phyloP scores from a whole-genome alignment of 2,113 vertebrate genomes.

The Crotalus viridis region DNA sequence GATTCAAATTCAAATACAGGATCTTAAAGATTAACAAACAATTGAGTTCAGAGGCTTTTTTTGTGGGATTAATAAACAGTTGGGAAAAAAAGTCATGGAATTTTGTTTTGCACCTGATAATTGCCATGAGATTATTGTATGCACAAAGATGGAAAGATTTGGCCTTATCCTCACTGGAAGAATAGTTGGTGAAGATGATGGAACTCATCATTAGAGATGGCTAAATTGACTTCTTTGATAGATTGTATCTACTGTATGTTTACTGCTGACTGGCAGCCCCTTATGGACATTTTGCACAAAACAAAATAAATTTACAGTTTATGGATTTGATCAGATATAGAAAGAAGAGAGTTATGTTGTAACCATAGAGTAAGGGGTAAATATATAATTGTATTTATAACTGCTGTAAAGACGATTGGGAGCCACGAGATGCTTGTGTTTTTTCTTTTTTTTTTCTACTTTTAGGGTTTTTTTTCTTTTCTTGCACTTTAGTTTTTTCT shows the following conservation, averaged over 20 bases:
- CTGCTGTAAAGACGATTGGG: not conserved
- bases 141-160: not conserved
- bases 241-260: no score
- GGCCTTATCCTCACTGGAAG: not conserved
- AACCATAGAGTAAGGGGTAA: not conserved
- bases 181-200: not conserved
- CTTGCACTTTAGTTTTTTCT: not conserved
- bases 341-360: not conserved
- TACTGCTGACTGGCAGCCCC: not conserved
- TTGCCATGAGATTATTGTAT: not conserved
- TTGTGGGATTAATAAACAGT: not conserved
- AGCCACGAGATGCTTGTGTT: not conserved
- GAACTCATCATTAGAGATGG: not conserved
- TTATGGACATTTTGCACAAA: not conserved
- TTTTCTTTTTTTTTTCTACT: not conserved
- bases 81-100: not conserved
- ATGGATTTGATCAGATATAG: not conserved
- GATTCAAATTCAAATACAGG: not conserved
- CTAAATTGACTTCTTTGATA: no score
- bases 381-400: not conserved
- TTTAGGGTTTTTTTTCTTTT: not conserved
- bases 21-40: not conserved
- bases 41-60: not conserved
- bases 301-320: not conserved
- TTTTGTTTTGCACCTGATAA: not conserved